Evolutionary conservation across 2,113 vertebrate genomes (phyloP).

Genomic region (Apodemus sylvaticus): DNA sequence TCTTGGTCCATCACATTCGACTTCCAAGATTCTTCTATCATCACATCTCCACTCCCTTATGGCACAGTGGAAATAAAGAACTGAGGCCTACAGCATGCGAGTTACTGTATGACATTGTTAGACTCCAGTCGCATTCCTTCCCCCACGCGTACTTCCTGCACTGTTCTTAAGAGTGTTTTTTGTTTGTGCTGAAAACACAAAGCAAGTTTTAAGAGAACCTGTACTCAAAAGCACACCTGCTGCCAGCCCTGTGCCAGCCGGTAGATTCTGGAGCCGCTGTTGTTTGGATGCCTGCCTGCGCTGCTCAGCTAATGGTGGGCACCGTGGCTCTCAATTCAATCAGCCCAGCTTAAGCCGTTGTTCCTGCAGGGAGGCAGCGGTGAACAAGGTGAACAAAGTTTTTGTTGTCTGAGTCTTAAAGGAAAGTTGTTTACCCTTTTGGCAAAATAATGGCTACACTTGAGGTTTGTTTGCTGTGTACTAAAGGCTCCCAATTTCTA

Average conservation of each 20-base stretch:
- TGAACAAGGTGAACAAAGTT: neutral
- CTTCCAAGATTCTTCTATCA: neutral
- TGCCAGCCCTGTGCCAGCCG: too few species aligned
- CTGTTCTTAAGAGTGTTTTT: neutral
- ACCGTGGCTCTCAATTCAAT: neutral
- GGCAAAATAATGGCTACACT: neutral
- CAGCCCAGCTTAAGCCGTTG: neutral
- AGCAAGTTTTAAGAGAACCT: neutral
- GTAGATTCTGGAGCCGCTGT: neutral
- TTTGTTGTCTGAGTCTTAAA: neutral
- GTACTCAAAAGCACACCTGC: neutral
- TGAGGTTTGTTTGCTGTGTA: neutral
- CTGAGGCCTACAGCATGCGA: neutral
- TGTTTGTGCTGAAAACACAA: slow-evolving; percentile 2
- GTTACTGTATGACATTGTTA: neutral
- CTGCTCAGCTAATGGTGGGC: neutral
- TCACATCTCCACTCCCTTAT: too few species aligned
- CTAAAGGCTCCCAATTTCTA: neutral
- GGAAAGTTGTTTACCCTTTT: neutral
- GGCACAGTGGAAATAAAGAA: too few species aligned
- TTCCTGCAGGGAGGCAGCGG: neutral
- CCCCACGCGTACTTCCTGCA: neutral
- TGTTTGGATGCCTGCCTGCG: neutral
- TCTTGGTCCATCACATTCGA: neutral
- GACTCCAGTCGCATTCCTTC: rapidly evolving